Evolutionary conservation across 2,797 vertebrate genomes (phyloP).

Genomic region (Coccyzus lansbergi): DNA sequence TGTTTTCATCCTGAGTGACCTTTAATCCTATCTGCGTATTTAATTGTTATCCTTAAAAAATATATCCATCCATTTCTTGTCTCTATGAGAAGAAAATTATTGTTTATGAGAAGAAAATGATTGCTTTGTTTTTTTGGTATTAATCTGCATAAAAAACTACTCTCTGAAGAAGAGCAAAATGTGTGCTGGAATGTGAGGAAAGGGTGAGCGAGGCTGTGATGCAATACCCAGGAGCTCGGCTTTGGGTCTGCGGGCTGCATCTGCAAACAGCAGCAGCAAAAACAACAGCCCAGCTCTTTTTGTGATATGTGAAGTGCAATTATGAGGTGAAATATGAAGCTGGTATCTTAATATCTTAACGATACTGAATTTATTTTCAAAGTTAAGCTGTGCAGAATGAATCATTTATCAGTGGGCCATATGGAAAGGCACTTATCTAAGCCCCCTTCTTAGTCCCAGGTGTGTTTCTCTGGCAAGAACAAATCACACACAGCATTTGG

Average conservation of each 20-base stretch:
- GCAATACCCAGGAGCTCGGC: conserved; percentile 39
- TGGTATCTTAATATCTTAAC: conserved; percentile 72
- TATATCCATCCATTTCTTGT: neutral
- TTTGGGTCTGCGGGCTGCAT: neutral
- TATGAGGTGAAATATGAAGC: conserved; percentile 62
- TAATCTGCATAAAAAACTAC: neutral
- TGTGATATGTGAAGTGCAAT: conserved; percentile 64
- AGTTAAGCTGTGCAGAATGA: conserved; percentile 67
- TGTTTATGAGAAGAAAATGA: neutral
- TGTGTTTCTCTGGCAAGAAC: conserved; percentile 71
- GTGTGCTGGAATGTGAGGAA: neutral
- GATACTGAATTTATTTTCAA: conserved; percentile 71
- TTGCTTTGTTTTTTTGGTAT: neutral
- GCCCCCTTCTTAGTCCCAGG: conserved; percentile 66
- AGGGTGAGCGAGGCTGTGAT: neutral
- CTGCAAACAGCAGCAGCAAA: conserved; percentile 47
- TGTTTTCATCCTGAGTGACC: neutral
- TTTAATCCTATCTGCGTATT: neutral
- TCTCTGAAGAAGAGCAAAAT: conserved; percentile 27
- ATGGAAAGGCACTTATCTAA: conserved; percentile 77
- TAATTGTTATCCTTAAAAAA: neutral
- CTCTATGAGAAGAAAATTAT: neutral
- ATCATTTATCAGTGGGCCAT: conserved; percentile 73
- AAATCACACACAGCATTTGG: conserved; percentile 69
- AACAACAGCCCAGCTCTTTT: conserved; percentile 19